A percentile compares a stretch with the other conserved stretches of the same genome.
Evolutionary conservation across 2,113 vertebrate genomes (phyloP).

Genomic region (Lanius ludovicianus): DNA sequence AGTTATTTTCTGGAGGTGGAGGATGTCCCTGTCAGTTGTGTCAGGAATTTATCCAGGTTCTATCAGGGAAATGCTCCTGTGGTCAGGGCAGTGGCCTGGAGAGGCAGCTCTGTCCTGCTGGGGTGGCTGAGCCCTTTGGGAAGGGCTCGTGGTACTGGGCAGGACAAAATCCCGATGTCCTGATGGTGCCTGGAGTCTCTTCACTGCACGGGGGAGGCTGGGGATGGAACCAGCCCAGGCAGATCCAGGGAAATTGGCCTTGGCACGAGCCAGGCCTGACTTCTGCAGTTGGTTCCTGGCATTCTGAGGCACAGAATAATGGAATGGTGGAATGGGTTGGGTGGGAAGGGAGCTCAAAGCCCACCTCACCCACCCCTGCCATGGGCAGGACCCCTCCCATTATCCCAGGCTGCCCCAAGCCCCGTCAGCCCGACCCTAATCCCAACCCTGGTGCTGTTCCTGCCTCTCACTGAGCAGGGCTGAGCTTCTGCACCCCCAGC

Average conservation of each 20-base stretch:
- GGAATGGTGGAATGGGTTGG: background rate
- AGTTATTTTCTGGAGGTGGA: background rate
- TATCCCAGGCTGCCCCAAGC: background rate
- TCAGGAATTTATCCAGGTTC: background rate
- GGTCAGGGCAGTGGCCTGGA: background rate
- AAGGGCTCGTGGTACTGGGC: background rate
- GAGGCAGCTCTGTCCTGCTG: background rate
- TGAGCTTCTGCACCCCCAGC: background rate
- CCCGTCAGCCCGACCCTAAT: background rate
- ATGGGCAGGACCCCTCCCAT: background rate
- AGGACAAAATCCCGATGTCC: rapidly evolving
- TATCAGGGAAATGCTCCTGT: background rate
- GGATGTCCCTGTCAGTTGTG: background rate
- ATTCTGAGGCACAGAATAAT: background rate
- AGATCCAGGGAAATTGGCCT: background rate
- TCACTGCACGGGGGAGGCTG: rapidly evolving
- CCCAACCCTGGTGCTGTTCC: background rate
- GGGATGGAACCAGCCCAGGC: background rate
- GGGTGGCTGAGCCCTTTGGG: background rate
- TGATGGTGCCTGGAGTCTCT: rapidly evolving
- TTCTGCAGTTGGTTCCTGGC: background rate
- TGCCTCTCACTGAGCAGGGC: background rate
- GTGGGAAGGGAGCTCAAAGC: background rate
- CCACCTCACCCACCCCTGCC: background rate
- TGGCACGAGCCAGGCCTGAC: background rate